Evolutionary conservation across 2,888 invertebrate genomes (phyloP).

Genomic region (Cheilosia vulpina): DNA sequence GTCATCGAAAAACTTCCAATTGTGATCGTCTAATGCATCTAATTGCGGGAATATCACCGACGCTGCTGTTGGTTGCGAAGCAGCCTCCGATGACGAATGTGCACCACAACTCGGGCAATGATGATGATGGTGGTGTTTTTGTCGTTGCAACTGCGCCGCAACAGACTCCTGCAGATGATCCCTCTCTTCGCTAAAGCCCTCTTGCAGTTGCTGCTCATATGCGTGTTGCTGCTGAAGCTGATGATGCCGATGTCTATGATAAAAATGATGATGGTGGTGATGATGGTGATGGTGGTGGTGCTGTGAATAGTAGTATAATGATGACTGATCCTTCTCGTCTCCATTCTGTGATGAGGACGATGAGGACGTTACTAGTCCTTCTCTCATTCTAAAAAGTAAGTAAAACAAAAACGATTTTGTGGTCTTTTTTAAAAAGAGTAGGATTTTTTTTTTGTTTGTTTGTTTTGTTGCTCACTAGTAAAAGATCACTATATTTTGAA

Average conservation of each 20-base stretch:
- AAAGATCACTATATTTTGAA: slow-evolving; percentile 35
- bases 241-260: slow-evolving; percentile 38
- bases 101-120: slow-evolving; percentile 29
- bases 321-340: slow-evolving; percentile 63
- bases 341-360: slow-evolving; percentile 74
- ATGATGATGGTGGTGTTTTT: slow-evolving; percentile 48
- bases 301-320: slow-evolving; percentile 59
- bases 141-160: slow-evolving; percentile 23
- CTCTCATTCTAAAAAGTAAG: slow-evolving; percentile 75
- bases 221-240: background rate
- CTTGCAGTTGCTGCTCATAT: background rate
- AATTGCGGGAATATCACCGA: slow-evolving; percentile 50
- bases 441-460: slow-evolving; percentile 1
- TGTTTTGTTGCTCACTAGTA: background rate
- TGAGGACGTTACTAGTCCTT: slow-evolving; percentile 68
- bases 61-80: slow-evolving; percentile 16
- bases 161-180: background rate
- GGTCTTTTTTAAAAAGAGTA: slow-evolving; percentile 21
- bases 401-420: slow-evolving; percentile 65
- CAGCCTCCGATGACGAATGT: slow-evolving; percentile 24
- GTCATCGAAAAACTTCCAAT: slow-evolving; percentile 67
- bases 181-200: background rate
- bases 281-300: slow-evolving; percentile 52
- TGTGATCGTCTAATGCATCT: slow-evolving; percentile 32
- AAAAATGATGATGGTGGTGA: slow-evolving; percentile 27